Conservation (phyloP, 2,888 invertebrate species). For the Magallana nippona region DNA sequence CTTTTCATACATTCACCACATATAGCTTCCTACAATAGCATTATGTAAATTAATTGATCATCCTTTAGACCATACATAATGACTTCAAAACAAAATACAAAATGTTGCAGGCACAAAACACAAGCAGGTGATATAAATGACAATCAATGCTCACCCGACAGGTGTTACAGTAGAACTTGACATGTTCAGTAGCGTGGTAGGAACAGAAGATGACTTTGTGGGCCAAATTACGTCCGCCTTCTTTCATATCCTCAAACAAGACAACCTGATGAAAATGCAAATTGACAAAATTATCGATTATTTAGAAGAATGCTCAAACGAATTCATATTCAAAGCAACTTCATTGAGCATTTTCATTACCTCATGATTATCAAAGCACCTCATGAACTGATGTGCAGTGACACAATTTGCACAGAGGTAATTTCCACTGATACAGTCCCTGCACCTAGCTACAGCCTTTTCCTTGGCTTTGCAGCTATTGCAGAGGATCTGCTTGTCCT, state of each 20-base stretch:
- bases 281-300: background rate
- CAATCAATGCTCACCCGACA: slow-evolving; percentile 83
- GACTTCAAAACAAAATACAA: no score
- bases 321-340: background rate
- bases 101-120: no score
- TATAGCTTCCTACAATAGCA: slow-evolving; percentile 85
- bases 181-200: slow-evolving; percentile 89
- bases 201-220: slow-evolving; percentile 94
- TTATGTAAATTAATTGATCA: background rate
- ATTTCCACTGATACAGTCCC: slow-evolving; percentile 96
- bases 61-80: background rate
- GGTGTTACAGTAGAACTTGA: slow-evolving; percentile 92
- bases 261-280: slow-evolving; percentile 84
- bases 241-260: slow-evolving; percentile 91
- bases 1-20: slow-evolving; percentile 92
- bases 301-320: background rate
- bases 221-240: slow-evolving; percentile 88
- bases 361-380: slow-evolving; percentile 95
- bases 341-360: slow-evolving; percentile 67
- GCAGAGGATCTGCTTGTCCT: slow-evolving; percentile 85
- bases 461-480: slow-evolving; percentile 98
- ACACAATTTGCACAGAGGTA: slow-evolving; percentile 96
- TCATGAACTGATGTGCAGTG: slow-evolving; percentile 97
- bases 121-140: no score
- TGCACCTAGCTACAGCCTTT: slow-evolving; percentile 94